These are phyloP conservation scores for Mastomys coucha DNA, from an alignment of 2,113 vertebrate species.

Conservation along the genomic window DNA sequence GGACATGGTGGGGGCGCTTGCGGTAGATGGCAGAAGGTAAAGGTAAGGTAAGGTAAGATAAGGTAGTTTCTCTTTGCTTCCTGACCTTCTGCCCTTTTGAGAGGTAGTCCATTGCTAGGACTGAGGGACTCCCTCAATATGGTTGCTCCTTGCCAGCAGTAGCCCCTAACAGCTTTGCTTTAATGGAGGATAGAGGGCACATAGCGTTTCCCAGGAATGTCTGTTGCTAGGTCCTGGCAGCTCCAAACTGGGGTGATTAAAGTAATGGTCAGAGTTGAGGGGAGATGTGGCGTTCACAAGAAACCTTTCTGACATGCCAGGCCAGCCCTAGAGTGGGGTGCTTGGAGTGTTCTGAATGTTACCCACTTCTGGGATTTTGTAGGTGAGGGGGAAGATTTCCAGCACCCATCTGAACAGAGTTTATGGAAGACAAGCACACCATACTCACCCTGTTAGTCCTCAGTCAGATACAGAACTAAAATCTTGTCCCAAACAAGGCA, in stretches of 20 bases:
- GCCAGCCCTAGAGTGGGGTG: not conserved
- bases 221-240: constrained; percentile 16
- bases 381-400: not conserved
- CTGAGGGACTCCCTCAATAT: not conserved
- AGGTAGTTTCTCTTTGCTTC: not conserved
- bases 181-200: not conserved
- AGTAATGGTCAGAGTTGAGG: not conserved
- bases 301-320: not conserved
- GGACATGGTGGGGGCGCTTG: not conserved
- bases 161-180: not conserved
- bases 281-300: not conserved
- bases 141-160: not conserved
- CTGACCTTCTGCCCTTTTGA: not conserved
- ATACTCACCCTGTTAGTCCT: not conserved
- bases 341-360: not conserved
- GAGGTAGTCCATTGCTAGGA: not conserved
- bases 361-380: not conserved
- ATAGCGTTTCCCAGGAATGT: not conserved
- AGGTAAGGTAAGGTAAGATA: not conserved
- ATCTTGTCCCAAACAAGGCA: not conserved
- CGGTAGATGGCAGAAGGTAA: not conserved
- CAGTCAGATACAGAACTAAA: constrained; percentile 27
- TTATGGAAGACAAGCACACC: not conserved
- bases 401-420: not conserved
- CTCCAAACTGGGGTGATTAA: not conserved